Evolutionary conservation across 2,888 invertebrate species (phyloP), one percentile per base, ranked within the genome.

Genomic region (Cybosia mesomella): DNA sequence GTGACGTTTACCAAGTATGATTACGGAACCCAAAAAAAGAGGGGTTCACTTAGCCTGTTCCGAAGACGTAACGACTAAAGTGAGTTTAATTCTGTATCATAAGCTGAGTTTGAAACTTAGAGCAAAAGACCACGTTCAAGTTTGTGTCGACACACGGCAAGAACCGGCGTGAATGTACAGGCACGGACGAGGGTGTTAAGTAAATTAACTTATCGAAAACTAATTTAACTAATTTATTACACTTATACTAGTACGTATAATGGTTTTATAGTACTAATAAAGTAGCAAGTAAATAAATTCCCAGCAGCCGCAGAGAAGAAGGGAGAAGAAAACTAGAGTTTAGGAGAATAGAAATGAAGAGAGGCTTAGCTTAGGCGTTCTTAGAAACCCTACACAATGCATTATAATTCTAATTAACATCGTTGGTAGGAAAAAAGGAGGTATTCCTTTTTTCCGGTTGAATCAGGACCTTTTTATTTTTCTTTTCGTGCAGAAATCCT

Each of bases 61-160:
- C 4, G 22, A 34, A 54, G 60, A 36, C 60, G 54, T 60, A 66
- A 53, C 65, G 58, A 43, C 18, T 66, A 21, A 60, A 66, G 39
- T 60, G 39, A 60, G 66, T 66, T 66, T 55, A 21, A 67, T 70
- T 68, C 70, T 66, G 69, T 71, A 66, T 67, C 73, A 70, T 77
- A 77, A 77, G 78, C 66, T 62, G 58, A 70, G 75, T 77, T 77
- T 77, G 70, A 77, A 77, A 65, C 22, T 75, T 67, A 28, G 32
- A 66, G 70, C 66, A 58, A 32, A 53, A 43, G 66, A 54, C 43
- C 7, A 64, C 36, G 61, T 54, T 61, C 59, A 62, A 60, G 55
- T 59, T 65, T 32, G 57, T 13, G 13, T 57, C 64, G 64, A 55
- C 39, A 55, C 53, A 11, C 7, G 32, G 58, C 32, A 65, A 65